Base-by-base conservation (phyloP, 2,888 invertebrate genomes). In the Trimorus sp. region DNA sequence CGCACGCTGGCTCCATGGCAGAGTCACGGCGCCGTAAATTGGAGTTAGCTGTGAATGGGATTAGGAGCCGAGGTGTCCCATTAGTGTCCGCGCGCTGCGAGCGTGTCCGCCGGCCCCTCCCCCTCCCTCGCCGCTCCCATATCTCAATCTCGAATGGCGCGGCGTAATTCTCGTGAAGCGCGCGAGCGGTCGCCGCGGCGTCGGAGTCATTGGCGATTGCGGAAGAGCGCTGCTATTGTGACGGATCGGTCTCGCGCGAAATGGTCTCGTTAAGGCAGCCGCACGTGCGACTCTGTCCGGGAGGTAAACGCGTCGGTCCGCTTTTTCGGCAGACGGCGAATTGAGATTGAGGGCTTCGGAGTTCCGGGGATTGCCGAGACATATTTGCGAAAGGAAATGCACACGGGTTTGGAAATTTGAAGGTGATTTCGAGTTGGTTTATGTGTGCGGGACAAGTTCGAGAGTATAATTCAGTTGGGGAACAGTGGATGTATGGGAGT, bases 31-130 rank as follows among this genome's bases (percentile, higher is more conserved):
- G 74, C 69, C 79, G 77, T 83, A 83, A 79, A 83, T 83, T 83
- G 83, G 79, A 83, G 79, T 83, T 78, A 83, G 83, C 74, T 70
- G 65, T 77, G 79, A 79, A 83, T 70, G 70, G 79, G 79, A 83
- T 83, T 79, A 83, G 69, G 79, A 79, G 79, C 54, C 56, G 70
- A 73, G 74, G 73, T 79, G 83, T 79, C 78, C 79, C 75, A 80
- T 80, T 80, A 80, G 80, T 80, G 75, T 80, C 70, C 40, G 40
- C 63, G 12, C 63, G 53, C 69, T 48, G 71, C 40, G 54, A 75
- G 69, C 63, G 79, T 79, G 75, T 79, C 63, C 65, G 75, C 51
- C 58, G 63, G 26, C 40, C 40, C 40, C 9, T 45, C 45, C n/a
- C 63, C 45, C 58, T 48, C n/a, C n/a, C 49, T 26, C 4, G 26